phyloP scores from a whole-genome alignment of 2,113 vertebrate species.

The Protomyctophum bolini region DNA sequence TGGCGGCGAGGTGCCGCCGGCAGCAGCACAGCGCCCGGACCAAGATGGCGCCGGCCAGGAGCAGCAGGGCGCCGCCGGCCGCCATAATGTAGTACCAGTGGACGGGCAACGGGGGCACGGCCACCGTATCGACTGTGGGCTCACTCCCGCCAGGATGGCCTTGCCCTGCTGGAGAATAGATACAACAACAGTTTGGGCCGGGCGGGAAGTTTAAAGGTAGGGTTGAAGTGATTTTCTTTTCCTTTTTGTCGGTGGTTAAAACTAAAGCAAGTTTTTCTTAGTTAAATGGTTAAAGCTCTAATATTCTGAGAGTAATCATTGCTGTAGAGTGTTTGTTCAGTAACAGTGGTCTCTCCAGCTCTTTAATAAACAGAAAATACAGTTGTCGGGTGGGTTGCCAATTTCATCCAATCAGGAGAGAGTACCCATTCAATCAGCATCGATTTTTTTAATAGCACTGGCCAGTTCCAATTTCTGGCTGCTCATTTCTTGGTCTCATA shows the following conservation, averaged over 20 bases:
- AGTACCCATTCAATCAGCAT: background rate
- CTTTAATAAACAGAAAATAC: no score
- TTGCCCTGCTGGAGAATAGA: constrained; percentile 96
- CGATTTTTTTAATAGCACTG: no score
- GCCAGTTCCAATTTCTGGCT: no score
- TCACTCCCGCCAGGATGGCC: constrained; percentile 90
- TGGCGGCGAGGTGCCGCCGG: constrained; percentile 96
- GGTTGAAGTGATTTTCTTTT: no score
- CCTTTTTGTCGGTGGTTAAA: no score
- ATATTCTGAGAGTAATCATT: no score
- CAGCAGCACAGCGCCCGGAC: constrained; percentile 96
- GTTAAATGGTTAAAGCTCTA: no score
- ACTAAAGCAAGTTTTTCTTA: no score
- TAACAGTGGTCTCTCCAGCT: no score
- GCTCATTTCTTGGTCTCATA: no score
- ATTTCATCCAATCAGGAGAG: constrained; percentile 27
- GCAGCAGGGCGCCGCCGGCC: constrained; percentile 92
- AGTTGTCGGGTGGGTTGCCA: no score
- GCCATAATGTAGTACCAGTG: constrained; percentile 99
- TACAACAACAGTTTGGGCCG: constrained; percentile 92
- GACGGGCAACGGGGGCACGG: constrained; percentile 96
- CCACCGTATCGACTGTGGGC: constrained; percentile 92
- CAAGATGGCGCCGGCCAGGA: constrained; percentile 93
- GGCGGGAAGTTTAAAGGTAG: constrained; percentile 64
- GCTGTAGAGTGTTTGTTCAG: no score